Conservation (phyloP, 1,140 invertebrate species). For the Bradysia coprophila region DNA sequence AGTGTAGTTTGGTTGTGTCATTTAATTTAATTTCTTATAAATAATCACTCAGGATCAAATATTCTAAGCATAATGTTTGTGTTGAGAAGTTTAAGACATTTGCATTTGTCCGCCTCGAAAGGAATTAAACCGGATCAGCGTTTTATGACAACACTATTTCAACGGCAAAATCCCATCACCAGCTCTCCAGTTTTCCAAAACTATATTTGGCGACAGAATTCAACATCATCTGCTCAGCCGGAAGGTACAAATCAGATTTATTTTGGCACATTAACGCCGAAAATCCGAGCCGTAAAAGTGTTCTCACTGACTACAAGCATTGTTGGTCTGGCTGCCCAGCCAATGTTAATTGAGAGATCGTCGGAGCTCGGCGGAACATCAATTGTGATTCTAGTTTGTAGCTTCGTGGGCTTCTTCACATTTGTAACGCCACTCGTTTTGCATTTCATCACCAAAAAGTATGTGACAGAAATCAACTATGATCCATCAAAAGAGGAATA, state of each 20-base stretch:
- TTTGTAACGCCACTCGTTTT: slow-evolving; percentile 65
- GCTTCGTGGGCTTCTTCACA: slow-evolving; percentile 56
- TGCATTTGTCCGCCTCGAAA: too few relatives aligned
- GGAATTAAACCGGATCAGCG: too few relatives aligned
- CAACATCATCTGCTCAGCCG: background rate
- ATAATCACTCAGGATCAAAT: too few relatives aligned
- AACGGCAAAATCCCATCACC: too few relatives aligned
- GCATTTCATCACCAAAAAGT: slow-evolving; percentile 68
- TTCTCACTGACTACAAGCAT: slow-evolving; percentile 62
- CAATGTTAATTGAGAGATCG: slow-evolving; percentile 43
- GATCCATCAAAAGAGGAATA: slow-evolving; percentile 40
- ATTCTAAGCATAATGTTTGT: too few relatives aligned
- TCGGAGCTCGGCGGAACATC: slow-evolving; percentile 29
- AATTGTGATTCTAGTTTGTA: slow-evolving; percentile 36
- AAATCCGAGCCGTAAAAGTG: slow-evolving; percentile 53
- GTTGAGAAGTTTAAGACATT: too few relatives aligned
- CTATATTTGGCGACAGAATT: background rate
- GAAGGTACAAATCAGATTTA: slow-evolving; percentile 26
- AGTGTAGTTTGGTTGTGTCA: too few relatives aligned
- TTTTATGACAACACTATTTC: too few relatives aligned
- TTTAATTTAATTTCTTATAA: too few relatives aligned
- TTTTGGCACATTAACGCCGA: slow-evolving; percentile 38
- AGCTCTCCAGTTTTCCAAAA: too few relatives aligned
- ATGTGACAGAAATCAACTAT: slow-evolving; percentile 60
- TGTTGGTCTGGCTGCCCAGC: slow-evolving; percentile 47